Evolutionary conservation across 1,140 invertebrate species (phyloP), one percentile per base, ranked within the genome.

Genomic region (Berghia stephanieae): DNA sequence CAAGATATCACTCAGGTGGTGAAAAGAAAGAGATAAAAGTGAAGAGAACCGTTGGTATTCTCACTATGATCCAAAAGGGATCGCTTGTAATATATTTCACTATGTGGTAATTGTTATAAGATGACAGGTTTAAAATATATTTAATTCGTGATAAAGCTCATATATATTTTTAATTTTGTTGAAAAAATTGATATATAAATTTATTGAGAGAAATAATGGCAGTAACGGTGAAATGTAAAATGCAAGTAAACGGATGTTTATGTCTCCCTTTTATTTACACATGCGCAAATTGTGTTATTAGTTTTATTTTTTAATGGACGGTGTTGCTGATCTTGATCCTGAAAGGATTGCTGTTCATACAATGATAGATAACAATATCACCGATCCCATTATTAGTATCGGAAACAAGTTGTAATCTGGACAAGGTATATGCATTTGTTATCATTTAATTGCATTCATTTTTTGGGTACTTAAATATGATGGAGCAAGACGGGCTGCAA

Each of bases 221-320:
- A n/a, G 4, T 67, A n/a, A 49, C 46, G 10, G n/a, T 49, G 10
- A 49, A 49, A 13, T n/a, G 46, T 10, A 10, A 49, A n/a, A 13
- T 49, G 46, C 10, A 10, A n/a, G 10, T n/a, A 10, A 49, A 10
- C 46, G 70, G 49, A 73, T 55, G 70, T 73, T 73, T 55, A 38
- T 16, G 31, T 55, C 70, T 57, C 70, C 49, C 31, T 38, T n/a
- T n/a, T n/a, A 46, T 3, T 44, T 43, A 73, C 49, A 49, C 70
- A 57, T 57, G 49, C 70, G 69, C 27, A 71, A 13, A 13, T 3
- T 46, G 34, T 55, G 34, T 55, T 68, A 36, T n/a, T n/a, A n/a
- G n/a, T n/a, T n/a, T n/a, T n/a, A n/a, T n/a, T n/a, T n/a, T n/a
- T n/a, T n/a, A n/a, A 49, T 55, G 24, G 57, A 55, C 5, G 27